These are phyloP conservation scores for Diaperis boleti DNA, from an alignment of 2,888 invertebrate species.

Conservation along the genomic window DNA sequence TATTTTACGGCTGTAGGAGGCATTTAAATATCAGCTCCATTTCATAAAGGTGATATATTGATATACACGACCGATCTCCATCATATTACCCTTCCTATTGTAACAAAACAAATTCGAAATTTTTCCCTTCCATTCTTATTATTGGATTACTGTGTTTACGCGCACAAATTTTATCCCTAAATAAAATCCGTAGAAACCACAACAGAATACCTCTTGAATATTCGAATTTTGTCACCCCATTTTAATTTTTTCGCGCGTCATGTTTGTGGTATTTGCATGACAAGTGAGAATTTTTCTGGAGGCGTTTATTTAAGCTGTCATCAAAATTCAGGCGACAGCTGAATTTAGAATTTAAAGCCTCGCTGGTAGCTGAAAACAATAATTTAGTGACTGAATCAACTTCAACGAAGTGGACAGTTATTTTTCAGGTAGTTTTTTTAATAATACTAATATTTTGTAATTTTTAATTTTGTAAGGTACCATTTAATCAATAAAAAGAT, in stretches of 20 bases:
- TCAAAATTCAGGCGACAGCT: no score
- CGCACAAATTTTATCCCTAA: neutral
- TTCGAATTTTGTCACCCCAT: constrained; percentile 2
- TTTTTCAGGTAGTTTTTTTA: no score
- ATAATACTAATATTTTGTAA: no score
- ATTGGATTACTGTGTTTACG: constrained; percentile 11
- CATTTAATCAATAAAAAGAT: no score
- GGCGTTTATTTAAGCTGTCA: no score
- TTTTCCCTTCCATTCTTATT: neutral
- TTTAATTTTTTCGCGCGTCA: constrained; percentile 15
- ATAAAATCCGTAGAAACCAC: neutral
- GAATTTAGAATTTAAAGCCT: no score
- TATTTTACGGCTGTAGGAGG: constrained; percentile 28
- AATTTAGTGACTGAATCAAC: no score
- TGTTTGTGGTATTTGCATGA: constrained; percentile 1
- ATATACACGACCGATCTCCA: constrained; percentile 7
- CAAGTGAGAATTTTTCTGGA: no score
- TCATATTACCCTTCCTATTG: constrained; percentile 1
- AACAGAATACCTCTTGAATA: neutral
- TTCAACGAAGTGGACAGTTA: no score
- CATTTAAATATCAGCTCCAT: constrained; percentile 17
- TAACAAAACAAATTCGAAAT: constrained; percentile 1
- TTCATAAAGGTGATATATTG: constrained; percentile 24
- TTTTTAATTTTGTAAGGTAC: no score
- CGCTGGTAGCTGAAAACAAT: no score